Conservation (phyloP, 2,888 invertebrate species). For the Chelonus formosanus region DNA sequence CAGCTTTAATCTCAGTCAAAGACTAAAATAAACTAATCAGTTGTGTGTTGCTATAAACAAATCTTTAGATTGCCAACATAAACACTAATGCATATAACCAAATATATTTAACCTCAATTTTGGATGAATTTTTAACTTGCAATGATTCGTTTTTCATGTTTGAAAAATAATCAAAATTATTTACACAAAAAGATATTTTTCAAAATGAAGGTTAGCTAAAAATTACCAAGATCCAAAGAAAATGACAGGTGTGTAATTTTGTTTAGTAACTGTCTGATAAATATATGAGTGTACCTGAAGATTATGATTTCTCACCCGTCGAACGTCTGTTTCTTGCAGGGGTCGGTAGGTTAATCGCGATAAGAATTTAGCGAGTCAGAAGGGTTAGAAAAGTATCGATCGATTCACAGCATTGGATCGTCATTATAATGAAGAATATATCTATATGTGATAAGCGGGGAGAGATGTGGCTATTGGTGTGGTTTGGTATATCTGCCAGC, state of each 20-base stretch:
- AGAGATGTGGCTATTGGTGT: neutral
- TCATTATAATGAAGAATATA: slow-evolving; percentile 5
- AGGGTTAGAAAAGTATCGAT: slow-evolving; percentile 22
- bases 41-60: too few relatives aligned
- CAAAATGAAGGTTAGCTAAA: too few relatives aligned
- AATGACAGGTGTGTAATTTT: slow-evolving; percentile 20
- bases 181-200: too few relatives aligned
- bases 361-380: slow-evolving; percentile 30
- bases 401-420: slow-evolving; percentile 20
- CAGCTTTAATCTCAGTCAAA: too few relatives aligned
- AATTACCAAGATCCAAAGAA: neutral
- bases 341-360: slow-evolving; percentile 34
- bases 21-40: too few relatives aligned
- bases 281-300: slow-evolving; percentile 17
- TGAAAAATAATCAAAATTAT: too few relatives aligned
- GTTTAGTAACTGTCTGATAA: neutral
- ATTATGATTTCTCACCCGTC: slow-evolving; percentile 32
- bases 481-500: slow-evolving; percentile 42
- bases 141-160: too few relatives aligned
- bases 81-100: too few relatives aligned
- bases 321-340: slow-evolving; percentile 19
- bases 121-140: too few relatives aligned
- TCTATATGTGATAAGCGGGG: slow-evolving; percentile 2
- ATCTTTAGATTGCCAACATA: too few relatives aligned
- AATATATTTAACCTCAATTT: too few relatives aligned